Base-by-base conservation (phyloP, 2,888 invertebrate genomes). In the Agonopterix subpropinquella region DNA sequence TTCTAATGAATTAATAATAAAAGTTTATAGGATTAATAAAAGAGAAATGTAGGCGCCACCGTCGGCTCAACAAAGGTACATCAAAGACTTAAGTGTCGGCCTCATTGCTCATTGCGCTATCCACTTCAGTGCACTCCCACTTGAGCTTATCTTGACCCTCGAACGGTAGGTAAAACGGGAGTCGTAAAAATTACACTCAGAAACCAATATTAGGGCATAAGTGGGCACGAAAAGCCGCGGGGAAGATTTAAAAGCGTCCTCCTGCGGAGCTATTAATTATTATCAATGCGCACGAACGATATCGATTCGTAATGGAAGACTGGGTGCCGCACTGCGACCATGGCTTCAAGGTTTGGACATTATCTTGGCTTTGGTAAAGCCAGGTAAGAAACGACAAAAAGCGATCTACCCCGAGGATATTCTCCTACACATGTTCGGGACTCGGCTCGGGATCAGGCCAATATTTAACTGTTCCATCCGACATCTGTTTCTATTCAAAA, bases 121-220 rank as follows among this genome's bases (percentile, higher is more conserved):
- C 70, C 70, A 80, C 81, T 82, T 65, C 67, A 75, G 62, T 63
- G 64, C 65, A 62, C 62, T 62, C 53, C 61, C 77, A 77, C 83
- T 82, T 66, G 76, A 79, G 58, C 65, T 85, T 85, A 84, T 82
- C 84, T 72, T 63, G 75, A 73, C 75, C 75, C 80, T 83, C 67
- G 80, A 82, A 63, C 64, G 63, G 64, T 65, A 78, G 79, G 81
- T 81, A 80, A 80, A 79, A 82, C 80, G 77, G 84, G 77, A 82
- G 79, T 67, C 69, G 64, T 85, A 82, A 85, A 85, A 86, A 77
- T 82, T 80, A 83, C 80, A 80, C 80, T 79, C 66, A 68, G 77
- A 72, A 75, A 76, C 67, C 68, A 75, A 65, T 61, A 78, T 72
- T 70, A 58, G 72, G 64, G 49, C 63, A 56, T 74, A 73, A 80